A percentile compares a stretch with the other conserved stretches of the same genome.
Evolutionary conservation across 37 sponge, comb jelly and placozoan species (phyloP).

Genomic region (Diacarnus erythraeanus): DNA sequence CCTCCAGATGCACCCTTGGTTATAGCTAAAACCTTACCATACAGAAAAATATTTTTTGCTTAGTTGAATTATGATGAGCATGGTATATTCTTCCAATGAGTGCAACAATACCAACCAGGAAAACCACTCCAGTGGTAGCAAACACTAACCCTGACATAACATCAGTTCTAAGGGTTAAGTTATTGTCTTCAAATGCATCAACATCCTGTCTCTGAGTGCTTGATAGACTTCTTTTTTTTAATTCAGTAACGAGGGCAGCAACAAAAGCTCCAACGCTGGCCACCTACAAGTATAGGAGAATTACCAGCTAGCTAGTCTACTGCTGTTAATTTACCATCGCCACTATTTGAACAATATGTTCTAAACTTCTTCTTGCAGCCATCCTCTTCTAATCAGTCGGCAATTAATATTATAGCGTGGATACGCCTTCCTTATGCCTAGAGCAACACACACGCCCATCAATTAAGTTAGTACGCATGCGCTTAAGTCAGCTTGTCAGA

Average conservation of each 20-base stretch:
- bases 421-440: too few relatives aligned
- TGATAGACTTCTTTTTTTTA: background rate
- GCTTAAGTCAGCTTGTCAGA: too few relatives aligned
- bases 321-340: background rate
- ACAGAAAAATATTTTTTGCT: background rate
- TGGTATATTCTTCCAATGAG: background rate
- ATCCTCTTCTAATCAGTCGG: too few relatives aligned
- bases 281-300: background rate
- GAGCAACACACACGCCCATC: too few relatives aligned
- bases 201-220: background rate
- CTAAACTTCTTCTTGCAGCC: background rate
- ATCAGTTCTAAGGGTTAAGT: background rate
- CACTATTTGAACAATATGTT: background rate
- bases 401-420: too few relatives aligned
- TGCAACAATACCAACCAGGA: background rate
- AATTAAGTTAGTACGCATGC: too few relatives aligned
- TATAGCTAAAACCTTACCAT: background rate
- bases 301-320: background rate
- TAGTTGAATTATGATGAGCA: background rate
- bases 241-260: background rate
- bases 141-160: conserved; percentile 7
- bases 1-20: background rate
- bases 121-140: background rate
- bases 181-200: background rate
- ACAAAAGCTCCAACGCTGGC: conserved; percentile 1